Conservation (phyloP, 2,797 vertebrate species). For the Nasua narica region DNA sequence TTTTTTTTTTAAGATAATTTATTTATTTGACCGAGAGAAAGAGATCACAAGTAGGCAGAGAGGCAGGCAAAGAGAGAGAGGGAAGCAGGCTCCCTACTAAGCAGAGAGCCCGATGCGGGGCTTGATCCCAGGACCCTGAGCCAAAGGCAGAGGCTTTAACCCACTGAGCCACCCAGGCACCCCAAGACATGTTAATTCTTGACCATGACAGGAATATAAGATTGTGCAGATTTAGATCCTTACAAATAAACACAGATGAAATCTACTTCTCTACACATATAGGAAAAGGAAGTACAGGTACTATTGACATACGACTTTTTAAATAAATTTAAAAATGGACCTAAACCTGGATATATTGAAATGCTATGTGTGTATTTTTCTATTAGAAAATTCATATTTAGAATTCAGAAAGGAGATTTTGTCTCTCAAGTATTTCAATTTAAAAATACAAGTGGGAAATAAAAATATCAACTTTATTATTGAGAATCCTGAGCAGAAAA, state of each 20-base stretch:
- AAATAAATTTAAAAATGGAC: not conserved
- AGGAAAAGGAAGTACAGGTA: not conserved
- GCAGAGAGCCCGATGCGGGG: too few relatives aligned
- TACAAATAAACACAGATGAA: not conserved
- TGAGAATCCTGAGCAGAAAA: not conserved
- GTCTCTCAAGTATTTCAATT: not conserved
- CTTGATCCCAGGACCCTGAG: too few relatives aligned
- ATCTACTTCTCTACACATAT: accelerated
- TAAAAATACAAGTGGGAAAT: not conserved
- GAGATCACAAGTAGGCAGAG: too few relatives aligned
- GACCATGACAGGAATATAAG: not conserved
- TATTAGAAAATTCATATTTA: not conserved
- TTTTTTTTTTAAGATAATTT: too few relatives aligned
- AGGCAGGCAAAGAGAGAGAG: too few relatives aligned
- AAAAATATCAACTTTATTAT: not conserved
- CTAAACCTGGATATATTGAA: not conserved
- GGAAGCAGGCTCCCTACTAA: too few relatives aligned
- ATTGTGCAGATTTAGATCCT: not conserved
- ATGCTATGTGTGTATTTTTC: not conserved
- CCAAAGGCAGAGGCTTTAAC: too few relatives aligned
- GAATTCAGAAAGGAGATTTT: not conserved
- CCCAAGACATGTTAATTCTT: not conserved
- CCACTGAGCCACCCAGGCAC: too few relatives aligned
- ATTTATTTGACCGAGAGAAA: too few relatives aligned
- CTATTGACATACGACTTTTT: not conserved